phyloP scores from a whole-genome alignment of 2,113 vertebrate genomes.

The Edolisoma coerulescens region DNA sequence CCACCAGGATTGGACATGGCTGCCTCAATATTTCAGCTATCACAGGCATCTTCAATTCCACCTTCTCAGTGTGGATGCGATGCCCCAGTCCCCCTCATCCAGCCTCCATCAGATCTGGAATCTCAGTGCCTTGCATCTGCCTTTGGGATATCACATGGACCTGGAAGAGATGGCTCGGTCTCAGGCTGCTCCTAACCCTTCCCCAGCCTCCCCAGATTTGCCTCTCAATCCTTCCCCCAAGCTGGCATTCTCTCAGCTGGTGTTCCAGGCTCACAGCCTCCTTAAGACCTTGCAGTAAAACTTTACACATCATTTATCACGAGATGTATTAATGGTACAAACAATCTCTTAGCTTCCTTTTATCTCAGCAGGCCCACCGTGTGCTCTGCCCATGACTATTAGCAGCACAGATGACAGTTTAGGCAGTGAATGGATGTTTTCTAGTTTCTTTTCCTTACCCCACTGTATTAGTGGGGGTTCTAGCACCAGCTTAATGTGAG shows the following conservation, averaged over 20 bases:
- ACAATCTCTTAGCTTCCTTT: conserved; percentile 53
- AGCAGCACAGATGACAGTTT: conserved; percentile 45
- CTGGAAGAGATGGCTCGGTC: background rate
- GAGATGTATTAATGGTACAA: conserved; percentile 50
- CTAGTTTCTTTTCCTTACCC: background rate
- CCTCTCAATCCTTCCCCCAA: background rate
- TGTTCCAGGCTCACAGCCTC: background rate
- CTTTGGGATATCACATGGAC: background rate
- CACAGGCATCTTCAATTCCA: background rate
- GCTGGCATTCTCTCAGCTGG: background rate
- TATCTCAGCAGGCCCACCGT: conserved; percentile 55
- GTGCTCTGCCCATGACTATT: conserved; percentile 39
- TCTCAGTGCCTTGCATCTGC: background rate
- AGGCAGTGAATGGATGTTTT: conserved; percentile 23
- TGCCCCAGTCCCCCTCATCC: background rate
- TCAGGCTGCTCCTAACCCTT: background rate
- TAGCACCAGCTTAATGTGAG: background rate
- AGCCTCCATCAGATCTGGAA: background rate
- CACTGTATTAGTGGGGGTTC: background rate
- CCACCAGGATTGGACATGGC: background rate
- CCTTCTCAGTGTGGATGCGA: background rate
- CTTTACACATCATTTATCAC: conserved; percentile 52
- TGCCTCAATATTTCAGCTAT: background rate
- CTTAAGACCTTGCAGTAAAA: conserved; percentile 2
- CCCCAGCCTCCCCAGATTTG: background rate